phyloP scores from a whole-genome alignment of 2,888 invertebrate species.

The Thecophora atra region DNA sequence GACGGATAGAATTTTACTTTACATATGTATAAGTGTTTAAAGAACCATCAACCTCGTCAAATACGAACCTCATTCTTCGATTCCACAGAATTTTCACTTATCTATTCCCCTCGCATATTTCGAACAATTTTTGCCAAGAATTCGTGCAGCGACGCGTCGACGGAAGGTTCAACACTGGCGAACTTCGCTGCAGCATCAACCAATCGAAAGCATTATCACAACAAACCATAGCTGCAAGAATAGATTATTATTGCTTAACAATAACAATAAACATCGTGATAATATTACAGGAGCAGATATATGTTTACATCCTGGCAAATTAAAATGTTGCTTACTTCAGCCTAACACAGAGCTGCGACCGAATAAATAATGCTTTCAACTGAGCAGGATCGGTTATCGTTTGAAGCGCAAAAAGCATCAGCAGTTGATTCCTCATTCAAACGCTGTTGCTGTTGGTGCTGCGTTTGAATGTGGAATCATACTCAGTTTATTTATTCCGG shows the following conservation, averaged over 20 bases:
- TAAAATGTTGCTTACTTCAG: slow-evolving; percentile 19
- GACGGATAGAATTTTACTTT: no score
- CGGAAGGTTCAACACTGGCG: slow-evolving; percentile 3
- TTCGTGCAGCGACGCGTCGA: neutral
- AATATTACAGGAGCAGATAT: neutral
- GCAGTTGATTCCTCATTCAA: slow-evolving; percentile 43
- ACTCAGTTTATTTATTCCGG: no score
- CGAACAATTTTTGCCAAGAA: slow-evolving; percentile 13
- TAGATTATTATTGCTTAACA: slow-evolving; percentile 28
- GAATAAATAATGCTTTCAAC: slow-evolving; percentile 46
- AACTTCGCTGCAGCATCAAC: neutral
- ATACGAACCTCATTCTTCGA: no score
- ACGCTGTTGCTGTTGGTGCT: slow-evolving; percentile 2
- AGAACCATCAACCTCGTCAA: no score
- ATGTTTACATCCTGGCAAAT: slow-evolving; percentile 23
- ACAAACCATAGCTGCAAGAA: neutral
- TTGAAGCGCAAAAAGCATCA: slow-evolving; percentile 31
- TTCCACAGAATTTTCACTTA: neutral
- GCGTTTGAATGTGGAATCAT: neutral
- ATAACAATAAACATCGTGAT: slow-evolving; percentile 24
- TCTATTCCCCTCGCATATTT: neutral
- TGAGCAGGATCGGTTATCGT: slow-evolving; percentile 50
- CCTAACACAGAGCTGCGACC: neutral
- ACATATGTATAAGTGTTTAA: no score
- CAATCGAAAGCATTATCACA: neutral